Evolutionary conservation across 2,113 vertebrate genomes (phyloP), one percentile per base, ranked within the genome.

Genomic region (Brachyhypopomus occidentalis): DNA sequence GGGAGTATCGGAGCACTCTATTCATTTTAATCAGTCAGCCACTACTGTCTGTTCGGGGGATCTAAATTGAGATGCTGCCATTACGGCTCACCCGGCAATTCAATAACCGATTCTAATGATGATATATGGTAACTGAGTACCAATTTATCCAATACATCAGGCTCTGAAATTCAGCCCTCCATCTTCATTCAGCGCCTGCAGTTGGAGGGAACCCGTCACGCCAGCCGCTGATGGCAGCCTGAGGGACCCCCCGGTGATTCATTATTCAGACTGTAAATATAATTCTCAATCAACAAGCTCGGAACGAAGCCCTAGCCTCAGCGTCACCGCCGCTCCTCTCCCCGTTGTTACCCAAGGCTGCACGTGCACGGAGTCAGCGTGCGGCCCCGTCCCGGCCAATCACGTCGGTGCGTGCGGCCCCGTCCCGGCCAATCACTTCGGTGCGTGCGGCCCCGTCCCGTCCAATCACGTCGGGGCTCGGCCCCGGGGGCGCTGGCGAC

Each of bases 71-170:
- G 86, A 85, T 81, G 83, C 85, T 89, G 86, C 86, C 88, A 77
- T 89, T 89, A 89, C 85, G 81, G 86, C 86, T 89, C 86, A 87
- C 83, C 77, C 88, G 85, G 77, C 87, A 82, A 86, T 90, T 88
- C 87, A 90, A 90, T 91, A 92, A 90, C 78, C 72, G 79, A 72
- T 88, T 85, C 88, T 91, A 92, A 93, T 91, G 89, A 90, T 91
- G 92, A 91, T 88, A 82, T 87, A 92, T 89, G 87, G 86, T 85
- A 89, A 88, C 81, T 34, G 76, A 75, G 58, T 55, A 86, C 84
- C 84, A 88, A 91, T 92, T 90, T 90, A 92, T 90, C 86, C 83
- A 85, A 88, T 83, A 89, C 88, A 89, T 87, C 84, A 86, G 81
- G 85, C 86, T 85, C 75, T 80, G 85, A 89, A 91, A 91, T 88